phyloP scores from a whole-genome alignment of 2,888 invertebrate genomes.

The Helleia helle region DNA sequence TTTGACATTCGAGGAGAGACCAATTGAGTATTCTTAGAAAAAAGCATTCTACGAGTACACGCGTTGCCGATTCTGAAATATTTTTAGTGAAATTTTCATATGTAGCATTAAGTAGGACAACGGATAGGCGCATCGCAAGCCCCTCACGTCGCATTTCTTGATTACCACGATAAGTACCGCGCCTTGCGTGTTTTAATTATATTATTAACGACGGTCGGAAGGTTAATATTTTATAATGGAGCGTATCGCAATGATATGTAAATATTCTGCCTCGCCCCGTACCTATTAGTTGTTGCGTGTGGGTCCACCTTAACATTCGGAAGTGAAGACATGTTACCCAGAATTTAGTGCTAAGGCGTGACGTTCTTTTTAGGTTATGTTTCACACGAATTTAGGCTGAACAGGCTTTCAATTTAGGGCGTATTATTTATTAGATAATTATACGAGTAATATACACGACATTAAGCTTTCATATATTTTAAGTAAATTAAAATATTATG shows the following conservation, averaged over 20 bases:
- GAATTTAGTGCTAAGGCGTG: conserved; percentile 57
- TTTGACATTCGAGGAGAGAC: too few relatives aligned
- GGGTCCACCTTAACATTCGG: conserved; percentile 59
- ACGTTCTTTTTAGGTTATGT: conserved; percentile 40
- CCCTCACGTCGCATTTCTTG: conserved; percentile 42
- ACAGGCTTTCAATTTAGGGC: conserved; percentile 4
- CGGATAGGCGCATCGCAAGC: conserved; percentile 20
- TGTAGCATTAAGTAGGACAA: conserved; percentile 23
- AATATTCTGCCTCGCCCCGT: conserved; percentile 62
- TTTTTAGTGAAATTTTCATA: conserved; percentile 9
- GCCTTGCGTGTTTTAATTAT: conserved; percentile 73
- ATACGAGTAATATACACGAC: not conserved
- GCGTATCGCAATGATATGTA: conserved; percentile 72
- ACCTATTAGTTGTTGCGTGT: conserved; percentile 61
- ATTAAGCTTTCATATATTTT: not conserved
- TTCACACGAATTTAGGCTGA: conserved; percentile 11
- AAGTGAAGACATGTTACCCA: conserved; percentile 56
- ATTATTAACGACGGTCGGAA: conserved; percentile 68
- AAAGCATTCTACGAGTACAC: conserved; percentile 3
- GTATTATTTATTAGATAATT: not conserved
- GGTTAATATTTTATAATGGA: conserved; percentile 70
- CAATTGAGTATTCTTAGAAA: too few relatives aligned
- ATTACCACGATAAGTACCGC: conserved; percentile 63
- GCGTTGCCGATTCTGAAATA: conserved; percentile 3
- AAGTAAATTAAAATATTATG: not conserved